Base-by-base conservation (phyloP, 2,888 invertebrate species). In the Lobophora halterata region DNA sequence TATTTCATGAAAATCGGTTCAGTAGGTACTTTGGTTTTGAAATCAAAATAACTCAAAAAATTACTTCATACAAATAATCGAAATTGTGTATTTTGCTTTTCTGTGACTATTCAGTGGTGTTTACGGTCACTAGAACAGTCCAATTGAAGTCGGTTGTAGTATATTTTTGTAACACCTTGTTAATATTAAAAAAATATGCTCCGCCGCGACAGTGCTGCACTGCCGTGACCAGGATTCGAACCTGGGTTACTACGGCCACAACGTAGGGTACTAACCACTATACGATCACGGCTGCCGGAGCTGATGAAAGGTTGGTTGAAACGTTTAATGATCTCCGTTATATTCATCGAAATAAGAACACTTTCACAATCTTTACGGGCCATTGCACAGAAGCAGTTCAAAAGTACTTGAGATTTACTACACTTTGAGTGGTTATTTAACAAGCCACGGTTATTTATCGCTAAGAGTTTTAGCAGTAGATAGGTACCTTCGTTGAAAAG, bases 221-320 rank as follows among this genome's bases (percentile, higher is more conserved):
- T 77, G 75, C 90, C 90, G 90, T 90, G 90, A 90, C 91, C 90
- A 90, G 91, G 91, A 91, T 90, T 91, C 91, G 91, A 91, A 91
- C 91, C 91, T 91, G 91, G 91, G 91, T 91, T 91, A 90, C 90
- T 90, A 90, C 91, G 90, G 90, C 91, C 90, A 91, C 91, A 91
- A 91, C 90, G 90, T 90, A 89, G 89, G 88, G 90, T 90, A 89
- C 90, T 91, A 91, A 91, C 90, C 91, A 91, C 91, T 91, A 91
- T 90, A 91, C 90, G 90, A 91, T 91, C 90, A 90, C 91, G 90
- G 90, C 90, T 89, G 65, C 44, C 65, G 74, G 70, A 75, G 78
- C 77, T 65, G 59, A 25, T 69, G 61, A 37, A 2, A 1, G 7
- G 7, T 2, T 2, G 9, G 5, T 9, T 42, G 23, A 63, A 67